Evolutionary conservation across 2,113 vertebrate genomes (phyloP), one percentile per base, ranked within the genome.

Genomic region (Tapirus terrestris): DNA sequence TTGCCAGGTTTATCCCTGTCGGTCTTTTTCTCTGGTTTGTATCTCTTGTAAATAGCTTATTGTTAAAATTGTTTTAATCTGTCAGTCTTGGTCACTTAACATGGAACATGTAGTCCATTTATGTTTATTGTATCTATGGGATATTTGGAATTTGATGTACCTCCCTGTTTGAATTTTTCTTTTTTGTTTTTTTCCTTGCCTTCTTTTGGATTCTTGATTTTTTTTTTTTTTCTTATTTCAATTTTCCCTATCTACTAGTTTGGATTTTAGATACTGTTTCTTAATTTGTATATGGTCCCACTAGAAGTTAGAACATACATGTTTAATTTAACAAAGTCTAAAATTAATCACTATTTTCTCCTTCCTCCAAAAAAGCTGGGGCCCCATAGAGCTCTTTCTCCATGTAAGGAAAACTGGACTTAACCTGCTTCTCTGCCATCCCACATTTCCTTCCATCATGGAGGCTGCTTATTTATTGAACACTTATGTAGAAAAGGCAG

Each of bases 241-340:
- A 0, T 94, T 91, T 94, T 81, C 36, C 17, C 13, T 43, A 39
- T 43, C 33, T 72, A 14, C 60, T 85, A 53, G n/a, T 93, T 93
- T 82, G 85, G 45, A 23, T 29, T 97, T 63, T 58, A 67, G 58
- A 20, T 73, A 29, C 17, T 48, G n/a, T 83, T 90, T 67, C 73
- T 87, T 91, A 70, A 88, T 80, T 95, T 65, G 13, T 51, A 3
- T 86, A 7, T 27, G 33, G n/a, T 84, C 43, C 75, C 33, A 39
- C n/a, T 51, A 63, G 86, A 86, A 76, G 29, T 80, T 80, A 11
- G 10, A 56, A 33, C 20, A 36, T 36, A 9, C 10, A 16, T 73
- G 51, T 53, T 60, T 36, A 84, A 72, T 23, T 39, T 48, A 45
- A 87, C 65, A 45, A 48, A 93, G 60, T 84, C 77, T 77, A 43